Conservation (phyloP, 2,797 vertebrate genomes). For the Pogoniulus pusillus region DNA sequence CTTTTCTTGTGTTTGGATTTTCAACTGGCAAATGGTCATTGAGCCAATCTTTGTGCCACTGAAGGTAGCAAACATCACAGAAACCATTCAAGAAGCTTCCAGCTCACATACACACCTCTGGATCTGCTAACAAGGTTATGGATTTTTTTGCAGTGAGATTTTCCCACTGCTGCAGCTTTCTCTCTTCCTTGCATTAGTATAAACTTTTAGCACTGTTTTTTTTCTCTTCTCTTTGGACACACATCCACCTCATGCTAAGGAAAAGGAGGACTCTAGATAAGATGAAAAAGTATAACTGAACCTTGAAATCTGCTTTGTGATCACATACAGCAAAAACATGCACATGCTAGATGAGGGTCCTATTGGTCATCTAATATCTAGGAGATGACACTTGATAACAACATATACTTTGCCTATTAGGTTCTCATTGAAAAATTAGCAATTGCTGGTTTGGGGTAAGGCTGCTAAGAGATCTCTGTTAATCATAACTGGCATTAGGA, state of each 20-base stretch:
- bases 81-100: background rate
- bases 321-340: background rate
- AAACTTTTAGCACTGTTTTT: background rate
- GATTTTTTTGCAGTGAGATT: background rate
- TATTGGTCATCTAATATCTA: background rate
- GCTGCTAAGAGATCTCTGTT: background rate
- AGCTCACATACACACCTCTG: background rate
- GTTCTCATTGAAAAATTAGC: background rate
- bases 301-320: background rate
- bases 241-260: background rate
- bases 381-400: background rate
- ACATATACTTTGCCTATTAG: background rate
- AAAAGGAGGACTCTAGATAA: background rate
- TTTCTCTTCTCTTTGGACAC: background rate
- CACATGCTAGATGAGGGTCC: background rate
- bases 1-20: background rate
- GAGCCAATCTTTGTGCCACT: background rate
- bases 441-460: background rate
- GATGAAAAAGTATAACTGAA: background rate
- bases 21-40: background rate
- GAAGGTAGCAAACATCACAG: background rate
- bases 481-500: background rate
- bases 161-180: background rate
- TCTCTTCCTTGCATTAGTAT: background rate
- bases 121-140: background rate